Percentiles rank a stretch among this genome's conserved stretches.
phyloP scores from a whole-genome alignment of 92 coral and sea anemone species.

The Epizoanthus ramosus region DNA sequence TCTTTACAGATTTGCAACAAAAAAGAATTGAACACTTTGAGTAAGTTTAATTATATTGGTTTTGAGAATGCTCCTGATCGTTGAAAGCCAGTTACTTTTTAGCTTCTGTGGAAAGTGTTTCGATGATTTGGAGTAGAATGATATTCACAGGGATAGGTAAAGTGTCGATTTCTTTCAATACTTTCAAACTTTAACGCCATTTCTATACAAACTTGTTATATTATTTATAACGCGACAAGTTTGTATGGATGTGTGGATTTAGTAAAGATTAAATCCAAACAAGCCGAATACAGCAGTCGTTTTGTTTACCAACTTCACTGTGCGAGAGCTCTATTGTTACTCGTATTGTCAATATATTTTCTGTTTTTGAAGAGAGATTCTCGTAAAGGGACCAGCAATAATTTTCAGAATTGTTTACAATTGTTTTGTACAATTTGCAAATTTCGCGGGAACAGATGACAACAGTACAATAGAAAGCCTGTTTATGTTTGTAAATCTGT shows the following conservation, averaged over 20 bases:
- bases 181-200: constrained; percentile 18
- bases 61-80: neutral
- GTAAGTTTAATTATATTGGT: constrained; percentile 16
- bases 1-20: neutral
- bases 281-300: neutral
- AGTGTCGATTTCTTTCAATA: neutral
- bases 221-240: constrained; percentile 30
- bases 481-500: constrained; percentile 78
- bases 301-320: neutral
- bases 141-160: neutral
- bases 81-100: constrained; percentile 7
- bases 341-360: neutral
- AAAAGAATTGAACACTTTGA: neutral
- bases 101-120: neutral
- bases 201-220: constrained; percentile 32
- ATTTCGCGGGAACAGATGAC: constrained; percentile 72
- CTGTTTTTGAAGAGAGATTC: neutral
- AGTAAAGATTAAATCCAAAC: constrained; percentile 10
- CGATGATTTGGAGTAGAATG: neutral
- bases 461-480: constrained; percentile 67
- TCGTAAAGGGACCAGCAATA: neutral
- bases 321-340: neutral
- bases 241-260: constrained; percentile 20
- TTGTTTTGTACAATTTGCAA: constrained; percentile 60
- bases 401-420: neutral